phyloP scores from a whole-genome alignment of 2,797 vertebrate genomes.

The Channa striata region DNA sequence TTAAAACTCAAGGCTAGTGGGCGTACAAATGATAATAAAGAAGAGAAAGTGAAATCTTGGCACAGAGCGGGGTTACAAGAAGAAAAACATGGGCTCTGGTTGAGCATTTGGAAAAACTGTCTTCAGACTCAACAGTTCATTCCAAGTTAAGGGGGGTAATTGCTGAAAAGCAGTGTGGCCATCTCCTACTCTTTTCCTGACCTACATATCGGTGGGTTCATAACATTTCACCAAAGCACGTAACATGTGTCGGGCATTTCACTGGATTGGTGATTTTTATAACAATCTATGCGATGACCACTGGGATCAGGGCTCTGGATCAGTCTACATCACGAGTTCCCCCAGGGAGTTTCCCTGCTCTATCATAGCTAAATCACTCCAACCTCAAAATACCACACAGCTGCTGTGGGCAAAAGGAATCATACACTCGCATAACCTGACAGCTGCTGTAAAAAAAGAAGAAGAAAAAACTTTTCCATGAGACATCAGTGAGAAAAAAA shows the following conservation, averaged over 20 bases:
- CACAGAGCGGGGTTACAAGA: slow-evolving; percentile 6
- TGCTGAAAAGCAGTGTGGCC: slow-evolving; percentile 48
- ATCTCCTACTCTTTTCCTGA: slow-evolving; percentile 45
- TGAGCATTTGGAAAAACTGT: slow-evolving; percentile 38
- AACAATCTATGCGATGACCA: slow-evolving; percentile 57
- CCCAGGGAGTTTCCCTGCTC: slow-evolving; percentile 74
- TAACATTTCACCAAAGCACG: slow-evolving; percentile 28
- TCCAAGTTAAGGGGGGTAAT: slow-evolving; percentile 30
- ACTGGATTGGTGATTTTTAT: slow-evolving; percentile 35
- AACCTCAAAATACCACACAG: slow-evolving; percentile 81
- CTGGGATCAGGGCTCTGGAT: slow-evolving; percentile 49
- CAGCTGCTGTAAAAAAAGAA: slow-evolving; percentile 63
- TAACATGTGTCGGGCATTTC: slow-evolving; percentile 35
- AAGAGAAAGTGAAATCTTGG: slow-evolving; percentile 18
- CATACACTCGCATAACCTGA: slow-evolving; percentile 35
- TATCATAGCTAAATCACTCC: slow-evolving; percentile 74
- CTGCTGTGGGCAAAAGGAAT: slow-evolving; percentile 64
- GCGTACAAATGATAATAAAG: slow-evolving; percentile 13
- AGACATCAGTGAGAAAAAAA: slow-evolving; percentile 43
- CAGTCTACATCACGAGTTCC: slow-evolving; percentile 53
- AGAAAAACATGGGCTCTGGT: slow-evolving; percentile 20
- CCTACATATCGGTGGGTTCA: slow-evolving; percentile 35
- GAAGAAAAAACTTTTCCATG: slow-evolving; percentile 35
- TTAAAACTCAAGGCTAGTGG: slow-evolving; percentile 17
- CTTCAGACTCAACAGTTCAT: slow-evolving; percentile 26